phyloP scores from a whole-genome alignment of 2,888 invertebrate species.

The Podabrus alpinus region DNA sequence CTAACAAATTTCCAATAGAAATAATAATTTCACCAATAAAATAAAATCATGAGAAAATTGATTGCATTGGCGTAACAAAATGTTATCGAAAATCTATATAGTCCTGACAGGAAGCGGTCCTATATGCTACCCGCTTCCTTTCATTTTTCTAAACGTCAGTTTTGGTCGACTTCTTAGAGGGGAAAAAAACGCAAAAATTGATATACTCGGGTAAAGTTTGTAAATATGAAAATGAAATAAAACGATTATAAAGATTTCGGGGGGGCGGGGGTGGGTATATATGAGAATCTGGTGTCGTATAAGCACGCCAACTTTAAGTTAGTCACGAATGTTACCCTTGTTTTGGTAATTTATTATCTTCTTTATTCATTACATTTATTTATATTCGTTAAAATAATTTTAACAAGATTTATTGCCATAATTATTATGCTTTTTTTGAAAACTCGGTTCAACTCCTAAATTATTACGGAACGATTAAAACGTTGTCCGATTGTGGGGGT shows the following conservation, averaged over 20 bases:
- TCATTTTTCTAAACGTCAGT: slow-evolving; percentile 23
- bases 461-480: slow-evolving; percentile 19
- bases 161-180: slow-evolving; percentile 1
- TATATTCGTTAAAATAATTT: slow-evolving; percentile 38
- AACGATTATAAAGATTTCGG: slow-evolving; percentile 15
- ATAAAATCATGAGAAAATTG: slow-evolving; percentile 32
- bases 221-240: slow-evolving; percentile 25
- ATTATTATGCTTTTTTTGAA: slow-evolving; percentile 12
- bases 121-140: slow-evolving; percentile 21
- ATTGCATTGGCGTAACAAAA: slow-evolving; percentile 34
- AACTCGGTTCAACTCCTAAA: slow-evolving; percentile 17
- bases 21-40: slow-evolving; percentile 34
- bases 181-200: slow-evolving; percentile 14
- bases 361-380: slow-evolving; percentile 41
- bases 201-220: slow-evolving; percentile 16
- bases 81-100: slow-evolving; percentile 34
- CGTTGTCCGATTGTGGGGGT: no score
- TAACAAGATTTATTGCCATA: slow-evolving; percentile 35
- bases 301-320: slow-evolving; percentile 44
- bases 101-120: slow-evolving; percentile 28
- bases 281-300: slow-evolving; percentile 35
- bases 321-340: slow-evolving; percentile 45
- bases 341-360: slow-evolving; percentile 41
- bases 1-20: slow-evolving; percentile 34
- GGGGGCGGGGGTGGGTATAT: slow-evolving; percentile 22